Conservation (phyloP, 2,888 invertebrate species). For the Dichetophora obliterata region DNA sequence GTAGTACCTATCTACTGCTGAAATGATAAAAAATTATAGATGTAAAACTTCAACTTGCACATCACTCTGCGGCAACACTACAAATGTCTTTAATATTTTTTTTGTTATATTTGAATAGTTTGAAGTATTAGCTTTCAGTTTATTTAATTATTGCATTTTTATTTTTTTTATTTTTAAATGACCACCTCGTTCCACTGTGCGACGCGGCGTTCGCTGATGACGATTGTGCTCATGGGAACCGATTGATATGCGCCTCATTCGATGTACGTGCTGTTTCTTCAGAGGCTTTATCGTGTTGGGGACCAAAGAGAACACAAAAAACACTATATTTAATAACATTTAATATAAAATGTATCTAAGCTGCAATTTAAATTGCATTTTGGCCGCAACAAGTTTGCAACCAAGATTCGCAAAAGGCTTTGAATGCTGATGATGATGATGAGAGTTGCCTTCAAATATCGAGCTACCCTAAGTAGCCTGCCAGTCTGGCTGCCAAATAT, state of each 20-base stretch:
- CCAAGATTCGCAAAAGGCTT: constrained; percentile 1
- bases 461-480: background rate
- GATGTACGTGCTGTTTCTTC: background rate
- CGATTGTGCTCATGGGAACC: constrained; percentile 58
- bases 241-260: constrained; percentile 58
- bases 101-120: too few species aligned
- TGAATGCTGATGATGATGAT: background rate
- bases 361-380: constrained; percentile 32
- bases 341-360: constrained; percentile 31
- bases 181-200: too few species aligned
- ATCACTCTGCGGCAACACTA: too few species aligned
- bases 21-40: too few species aligned
- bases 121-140: too few species aligned
- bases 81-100: too few species aligned
- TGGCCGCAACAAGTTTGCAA: constrained; percentile 18
- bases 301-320: background rate
- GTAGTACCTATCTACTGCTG: too few species aligned
- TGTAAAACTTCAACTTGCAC: too few species aligned
- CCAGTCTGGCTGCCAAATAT: background rate
- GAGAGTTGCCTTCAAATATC: constrained; percentile 27
- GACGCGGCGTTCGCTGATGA: constrained; percentile 58
- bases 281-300: background rate
- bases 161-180: too few species aligned
- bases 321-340: constrained; percentile 5
- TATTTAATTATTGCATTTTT: too few species aligned